These are phyloP conservation scores for Rhynchonycteris naso DNA, from an alignment of 2,797 vertebrate species.

Conservation along the genomic window DNA sequence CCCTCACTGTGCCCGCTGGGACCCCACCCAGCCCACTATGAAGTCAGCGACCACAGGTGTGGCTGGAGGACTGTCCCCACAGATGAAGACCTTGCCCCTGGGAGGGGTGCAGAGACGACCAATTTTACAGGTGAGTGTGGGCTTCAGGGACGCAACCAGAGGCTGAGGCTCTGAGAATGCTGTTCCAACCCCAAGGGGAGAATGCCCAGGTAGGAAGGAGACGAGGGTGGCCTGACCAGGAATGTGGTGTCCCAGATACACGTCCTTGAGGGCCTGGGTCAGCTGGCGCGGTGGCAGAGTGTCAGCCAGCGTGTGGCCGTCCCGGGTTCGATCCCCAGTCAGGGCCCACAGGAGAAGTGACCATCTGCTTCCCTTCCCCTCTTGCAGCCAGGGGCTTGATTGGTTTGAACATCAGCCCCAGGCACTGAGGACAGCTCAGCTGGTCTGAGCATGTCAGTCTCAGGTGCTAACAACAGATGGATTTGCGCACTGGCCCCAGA, in stretches of 20 bases:
- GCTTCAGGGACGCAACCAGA: background rate
- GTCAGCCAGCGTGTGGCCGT: no score
- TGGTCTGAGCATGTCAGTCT: no score
- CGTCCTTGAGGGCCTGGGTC: no score
- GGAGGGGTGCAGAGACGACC: background rate
- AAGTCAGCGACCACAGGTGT: background rate
- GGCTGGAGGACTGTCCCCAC: background rate
- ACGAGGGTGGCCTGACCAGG: background rate
- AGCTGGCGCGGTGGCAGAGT: no score
- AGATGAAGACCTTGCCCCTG: background rate
- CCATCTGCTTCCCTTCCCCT: no score
- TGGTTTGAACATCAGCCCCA: no score
- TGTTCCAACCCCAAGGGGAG: background rate
- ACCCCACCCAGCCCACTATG: background rate
- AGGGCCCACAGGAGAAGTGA: no score
- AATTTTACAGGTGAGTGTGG: background rate
- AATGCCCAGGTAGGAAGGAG: background rate
- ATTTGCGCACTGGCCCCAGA: no score
- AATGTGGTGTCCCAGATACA: background rate
- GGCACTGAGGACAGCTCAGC: no score
- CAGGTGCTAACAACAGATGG: no score
- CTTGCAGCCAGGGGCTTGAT: no score
- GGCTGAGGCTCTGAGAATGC: background rate
- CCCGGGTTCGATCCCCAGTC: no score
- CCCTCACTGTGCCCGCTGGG: background rate